Evolutionary conservation across 2,888 invertebrate genomes (phyloP).

Genomic region (Periphyllus acericola): DNA sequence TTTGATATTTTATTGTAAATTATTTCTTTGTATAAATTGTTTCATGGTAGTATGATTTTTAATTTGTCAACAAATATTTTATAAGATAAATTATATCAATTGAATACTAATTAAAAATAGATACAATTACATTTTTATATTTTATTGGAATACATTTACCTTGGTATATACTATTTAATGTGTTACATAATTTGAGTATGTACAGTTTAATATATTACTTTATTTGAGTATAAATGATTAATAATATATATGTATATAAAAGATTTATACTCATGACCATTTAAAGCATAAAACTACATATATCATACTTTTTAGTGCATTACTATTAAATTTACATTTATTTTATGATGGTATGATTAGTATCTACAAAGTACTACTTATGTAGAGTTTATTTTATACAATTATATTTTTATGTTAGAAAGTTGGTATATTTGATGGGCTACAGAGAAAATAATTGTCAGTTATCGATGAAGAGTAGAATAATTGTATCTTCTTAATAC

Average conservation of each 20-base stretch:
- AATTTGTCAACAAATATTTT: not conserved
- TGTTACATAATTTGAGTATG: too few relatives aligned
- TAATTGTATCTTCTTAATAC: too few relatives aligned
- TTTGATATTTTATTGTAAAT: constrained; percentile 1
- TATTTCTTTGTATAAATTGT: constrained; percentile 5
- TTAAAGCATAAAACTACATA: not conserved
- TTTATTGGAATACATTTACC: not conserved
- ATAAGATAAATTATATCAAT: not conserved
- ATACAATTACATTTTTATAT: not conserved
- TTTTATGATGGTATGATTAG: not conserved
- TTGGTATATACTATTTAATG: too few relatives aligned
- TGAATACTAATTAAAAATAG: not conserved
- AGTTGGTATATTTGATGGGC: too few relatives aligned
- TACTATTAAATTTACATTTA: not conserved
- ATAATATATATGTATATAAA: too few relatives aligned
- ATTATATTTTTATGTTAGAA: too few relatives aligned
- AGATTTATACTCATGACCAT: not conserved
- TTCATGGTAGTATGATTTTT: not conserved
- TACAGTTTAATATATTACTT: too few relatives aligned
- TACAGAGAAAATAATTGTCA: too few relatives aligned
- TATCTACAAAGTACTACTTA: too few relatives aligned
- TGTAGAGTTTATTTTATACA: too few relatives aligned
- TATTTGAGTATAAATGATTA: too few relatives aligned
- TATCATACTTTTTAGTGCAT: not conserved
- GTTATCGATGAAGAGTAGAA: too few relatives aligned